These are phyloP conservation scores for Heliconius hermathena DNA, from an alignment of 1,140 invertebrate species.

Conservation along the genomic window DNA sequence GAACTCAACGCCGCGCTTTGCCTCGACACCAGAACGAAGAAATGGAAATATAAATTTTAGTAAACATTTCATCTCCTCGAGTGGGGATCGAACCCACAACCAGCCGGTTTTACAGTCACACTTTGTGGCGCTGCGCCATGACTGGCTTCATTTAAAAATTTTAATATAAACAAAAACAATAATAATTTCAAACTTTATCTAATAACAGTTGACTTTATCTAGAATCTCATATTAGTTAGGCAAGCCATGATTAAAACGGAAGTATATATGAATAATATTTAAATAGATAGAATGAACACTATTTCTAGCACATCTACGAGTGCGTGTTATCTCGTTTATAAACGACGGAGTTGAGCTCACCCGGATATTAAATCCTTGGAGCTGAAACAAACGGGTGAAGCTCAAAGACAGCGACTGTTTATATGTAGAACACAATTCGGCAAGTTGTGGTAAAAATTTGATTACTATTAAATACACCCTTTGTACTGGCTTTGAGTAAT, in stretches of 20 bases:
- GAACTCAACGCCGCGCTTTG: no score
- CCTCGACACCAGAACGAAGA: no score
- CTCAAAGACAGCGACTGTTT: conserved; percentile 28
- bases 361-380: conserved; percentile 42
- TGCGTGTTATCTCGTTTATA: conserved; percentile 12
- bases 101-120: no score
- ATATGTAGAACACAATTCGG: conserved; percentile 17
- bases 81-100: no score
- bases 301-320: conserved; percentile 2
- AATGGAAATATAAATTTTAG: no score
- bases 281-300: not conserved
- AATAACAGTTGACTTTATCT: not conserved
- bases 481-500: not conserved
- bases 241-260: not conserved
- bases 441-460: conserved; percentile 19
- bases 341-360: conserved; percentile 22
- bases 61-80: no score
- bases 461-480: conserved; percentile 10
- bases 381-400: conserved; percentile 30
- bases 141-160: no score
- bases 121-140: no score
- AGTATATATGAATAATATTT: not conserved
- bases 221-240: not conserved
- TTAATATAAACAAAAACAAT: no score
- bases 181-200: no score